Conservation (phyloP, 2,888 invertebrate species). For the Drosophila meridionalis region DNA sequence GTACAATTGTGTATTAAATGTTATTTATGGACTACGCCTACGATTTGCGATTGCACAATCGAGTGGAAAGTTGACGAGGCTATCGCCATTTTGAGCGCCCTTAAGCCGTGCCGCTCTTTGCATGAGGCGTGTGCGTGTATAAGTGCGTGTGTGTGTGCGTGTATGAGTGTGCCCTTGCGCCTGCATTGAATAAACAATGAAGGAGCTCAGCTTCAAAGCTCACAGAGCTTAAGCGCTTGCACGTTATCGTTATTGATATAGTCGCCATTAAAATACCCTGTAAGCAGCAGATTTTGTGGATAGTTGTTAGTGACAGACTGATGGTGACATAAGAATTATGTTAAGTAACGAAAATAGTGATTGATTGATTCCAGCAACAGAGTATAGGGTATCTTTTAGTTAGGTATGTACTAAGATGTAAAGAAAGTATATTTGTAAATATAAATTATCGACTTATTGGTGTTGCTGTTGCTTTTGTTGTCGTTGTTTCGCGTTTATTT, state of each 20-base stretch:
- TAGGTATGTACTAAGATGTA: neutral
- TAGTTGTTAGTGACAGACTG: neutral
- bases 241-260: slow-evolving; percentile 19
- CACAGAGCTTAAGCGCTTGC: slow-evolving; percentile 31
- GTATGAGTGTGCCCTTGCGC: slow-evolving; percentile 47
- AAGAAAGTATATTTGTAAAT: neutral
- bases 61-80: slow-evolving; percentile 58
- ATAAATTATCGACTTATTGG: slow-evolving; percentile 12
- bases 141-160: slow-evolving; percentile 1
- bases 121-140: neutral
- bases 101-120: slow-evolving; percentile 37
- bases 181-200: slow-evolving; percentile 68
- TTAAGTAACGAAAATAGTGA: neutral
- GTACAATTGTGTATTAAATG: slow-evolving; percentile 12
- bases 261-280: slow-evolving; percentile 5
- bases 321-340: neutral
- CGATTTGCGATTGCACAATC: slow-evolving; percentile 70
- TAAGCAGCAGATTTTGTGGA: neutral
- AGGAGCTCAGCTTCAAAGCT: slow-evolving; percentile 45
- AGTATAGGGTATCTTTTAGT: neutral
- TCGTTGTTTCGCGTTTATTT: slow-evolving; percentile 58
- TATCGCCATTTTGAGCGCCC: slow-evolving; percentile 62
- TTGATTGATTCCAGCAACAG: neutral
- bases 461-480: slow-evolving; percentile 25
- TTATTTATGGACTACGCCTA: slow-evolving; percentile 70